phyloP scores from a whole-genome alignment of 2,888 invertebrate species.

The Philhelius pedissequus region DNA sequence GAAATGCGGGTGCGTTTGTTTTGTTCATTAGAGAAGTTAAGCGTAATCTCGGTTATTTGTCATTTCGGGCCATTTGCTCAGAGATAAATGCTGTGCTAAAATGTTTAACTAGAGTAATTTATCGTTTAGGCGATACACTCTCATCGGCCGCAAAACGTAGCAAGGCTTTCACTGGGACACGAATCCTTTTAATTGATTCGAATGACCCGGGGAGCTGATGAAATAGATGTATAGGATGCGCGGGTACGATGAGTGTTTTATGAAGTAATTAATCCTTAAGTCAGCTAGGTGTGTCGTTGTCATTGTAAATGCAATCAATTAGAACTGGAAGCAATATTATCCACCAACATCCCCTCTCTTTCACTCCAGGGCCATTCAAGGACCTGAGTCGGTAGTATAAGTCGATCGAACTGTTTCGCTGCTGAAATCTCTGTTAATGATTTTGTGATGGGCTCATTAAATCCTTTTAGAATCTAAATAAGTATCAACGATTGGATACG shows the following conservation, averaged over 20 bases:
- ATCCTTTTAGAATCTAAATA: slow-evolving; percentile 28
- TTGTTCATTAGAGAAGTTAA: slow-evolving; percentile 44
- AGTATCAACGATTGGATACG: slow-evolving; percentile 1
- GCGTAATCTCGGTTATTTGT: slow-evolving; percentile 59
- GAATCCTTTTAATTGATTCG: slow-evolving; percentile 60
- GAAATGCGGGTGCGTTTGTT: slow-evolving; percentile 48
- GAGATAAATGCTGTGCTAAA: slow-evolving; percentile 66
- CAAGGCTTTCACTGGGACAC: slow-evolving; percentile 24
- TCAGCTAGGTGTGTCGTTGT: slow-evolving; percentile 37
- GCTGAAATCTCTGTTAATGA: slow-evolving; percentile 55
- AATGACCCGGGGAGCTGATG: slow-evolving; percentile 29
- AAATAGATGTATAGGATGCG: not conserved
- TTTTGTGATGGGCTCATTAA: slow-evolving; percentile 45
- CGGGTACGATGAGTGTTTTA: slow-evolving; percentile 1
- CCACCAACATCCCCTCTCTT: too few relatives aligned
- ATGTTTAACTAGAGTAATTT: slow-evolving; percentile 54
- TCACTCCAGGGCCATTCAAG: too few relatives aligned
- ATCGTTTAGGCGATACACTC: slow-evolving; percentile 28
- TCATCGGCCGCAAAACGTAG: slow-evolving; percentile 29
- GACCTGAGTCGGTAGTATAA: not conserved
- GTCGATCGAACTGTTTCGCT: slow-evolving; percentile 35
- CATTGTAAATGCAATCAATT: slow-evolving; percentile 34
- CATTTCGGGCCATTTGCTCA: slow-evolving; percentile 55
- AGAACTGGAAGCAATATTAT: not conserved
- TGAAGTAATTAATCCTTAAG: slow-evolving; percentile 55